A percentile compares a stretch with the other conserved stretches of the same genome.
Evolutionary conservation across 2,797 vertebrate species (phyloP).

Genomic region (Gadopsis bispinosus): DNA sequence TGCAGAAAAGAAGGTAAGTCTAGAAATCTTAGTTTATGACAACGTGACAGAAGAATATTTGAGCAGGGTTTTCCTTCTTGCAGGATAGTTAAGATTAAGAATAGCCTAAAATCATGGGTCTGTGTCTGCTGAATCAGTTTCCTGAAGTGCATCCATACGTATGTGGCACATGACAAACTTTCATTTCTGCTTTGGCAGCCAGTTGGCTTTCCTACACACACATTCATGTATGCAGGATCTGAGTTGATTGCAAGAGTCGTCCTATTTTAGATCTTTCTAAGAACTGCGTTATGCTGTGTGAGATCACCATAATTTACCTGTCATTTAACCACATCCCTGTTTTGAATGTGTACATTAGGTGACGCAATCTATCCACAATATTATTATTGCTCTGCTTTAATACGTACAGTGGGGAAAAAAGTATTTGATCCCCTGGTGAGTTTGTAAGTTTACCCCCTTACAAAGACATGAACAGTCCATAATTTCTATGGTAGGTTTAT

Average conservation of each 20-base stretch:
- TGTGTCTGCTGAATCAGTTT: slow-evolving; percentile 73
- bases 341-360: slow-evolving; percentile 1
- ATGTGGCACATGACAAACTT: slow-evolving; percentile 71
- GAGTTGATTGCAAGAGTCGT: background rate
- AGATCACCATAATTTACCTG: background rate
- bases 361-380: background rate
- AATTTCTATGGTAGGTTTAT: too few relatives aligned
- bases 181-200: slow-evolving; percentile 77
- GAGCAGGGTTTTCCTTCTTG: background rate
- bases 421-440: too few relatives aligned
- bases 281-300: background rate
- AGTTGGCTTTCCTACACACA: slow-evolving; percentile 24
- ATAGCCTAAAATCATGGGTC: slow-evolving; percentile 43
- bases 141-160: slow-evolving; percentile 58
- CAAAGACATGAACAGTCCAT: too few relatives aligned
- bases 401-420: too few relatives aligned
- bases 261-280: slow-evolving; percentile 35
- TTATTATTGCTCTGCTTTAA: background rate
- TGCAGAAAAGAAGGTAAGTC: background rate
- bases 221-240: background rate
- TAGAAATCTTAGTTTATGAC: background rate
- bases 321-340: slow-evolving; percentile 11
- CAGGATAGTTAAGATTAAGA: slow-evolving; percentile 56
- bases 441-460: too few relatives aligned
- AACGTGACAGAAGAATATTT: background rate